These are phyloP conservation scores for Actinostola sp. DNA, from an alignment of 92 coral and sea anemone genomes.

Conservation along the genomic window DNA sequence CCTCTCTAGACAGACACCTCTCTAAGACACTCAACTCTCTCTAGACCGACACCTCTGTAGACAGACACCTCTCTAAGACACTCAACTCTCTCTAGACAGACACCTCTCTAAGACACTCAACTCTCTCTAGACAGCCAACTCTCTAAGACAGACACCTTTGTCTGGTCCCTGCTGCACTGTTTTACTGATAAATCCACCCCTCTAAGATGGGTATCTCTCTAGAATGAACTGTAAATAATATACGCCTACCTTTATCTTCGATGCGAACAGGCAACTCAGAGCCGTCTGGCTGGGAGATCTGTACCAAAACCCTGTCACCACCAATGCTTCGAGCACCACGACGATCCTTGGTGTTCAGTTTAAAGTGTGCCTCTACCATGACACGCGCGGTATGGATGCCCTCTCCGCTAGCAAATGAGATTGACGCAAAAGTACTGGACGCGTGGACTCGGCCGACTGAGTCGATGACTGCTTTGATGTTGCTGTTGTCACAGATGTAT, in stretches of 20 bases:
- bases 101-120: no score
- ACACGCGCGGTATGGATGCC: slow-evolving; percentile 96
- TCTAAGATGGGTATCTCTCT: no score
- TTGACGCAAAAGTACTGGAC: slow-evolving; percentile 96
- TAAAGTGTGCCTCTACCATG: slow-evolving; percentile 88
- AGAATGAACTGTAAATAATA: no score
- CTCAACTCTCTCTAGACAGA: no score
- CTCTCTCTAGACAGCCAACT: no score
- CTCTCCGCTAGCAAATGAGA: slow-evolving; percentile 96
- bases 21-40: no score
- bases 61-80: no score
- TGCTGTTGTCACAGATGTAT: slow-evolving; percentile 74
- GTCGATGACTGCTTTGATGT: slow-evolving; percentile 62
- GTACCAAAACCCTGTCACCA: slow-evolving; percentile 87
- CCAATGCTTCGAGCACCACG: slow-evolving; percentile 93
- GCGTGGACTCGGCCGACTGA: slow-evolving; percentile 87
- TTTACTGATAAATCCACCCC: no score
- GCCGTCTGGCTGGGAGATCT: slow-evolving; percentile 87
- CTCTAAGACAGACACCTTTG: no score
- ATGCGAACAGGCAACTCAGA: slow-evolving; percentile 65
- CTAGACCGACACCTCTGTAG: no score
- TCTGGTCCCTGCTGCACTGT: no score
- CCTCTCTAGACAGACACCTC: no score
- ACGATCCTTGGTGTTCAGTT: slow-evolving; percentile 92
- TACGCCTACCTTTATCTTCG: slow-evolving; percentile 85